Evolutionary conservation across 1,140 invertebrate genomes (phyloP), one percentile per base, ranked within the genome.

Genomic region (Eupristina koningsbergeri): DNA sequence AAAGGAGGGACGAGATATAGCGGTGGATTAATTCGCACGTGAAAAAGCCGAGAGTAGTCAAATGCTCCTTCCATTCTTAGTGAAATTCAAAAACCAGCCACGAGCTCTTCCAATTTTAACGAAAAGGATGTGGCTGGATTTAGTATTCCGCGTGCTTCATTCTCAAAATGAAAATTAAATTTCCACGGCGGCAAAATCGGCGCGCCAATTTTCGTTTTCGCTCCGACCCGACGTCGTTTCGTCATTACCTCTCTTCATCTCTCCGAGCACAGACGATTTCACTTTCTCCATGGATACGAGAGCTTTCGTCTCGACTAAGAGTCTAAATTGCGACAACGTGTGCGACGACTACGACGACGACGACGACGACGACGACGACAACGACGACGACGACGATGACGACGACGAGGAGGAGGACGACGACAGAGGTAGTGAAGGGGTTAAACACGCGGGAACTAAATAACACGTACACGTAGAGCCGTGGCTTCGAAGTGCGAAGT

Each of bases 11-110:
- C 5, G 29, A 36, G 19, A 58, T 19, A 76, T 19, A 19, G n/a
- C n/a, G n/a, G n/a, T n/a, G 41, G 47, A 76, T 58, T 53, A 58
- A 76, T 53, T 76, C 50, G 17, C 50, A 22, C 36, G 53, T 76
- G 53, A 76, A 36, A 53, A 64, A 64, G 11, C 29, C 31, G 17
- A 53, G 17, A 15, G 50, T 17, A 45, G 41, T 45, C 41, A 45
- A 45, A 45, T 15, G 47, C 22, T 9, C 53, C 26, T 9, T 19
- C 17, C 19, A 53, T 45, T 45, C 53, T 58, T 58, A 26, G 53
- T 9, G 5, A 26, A 58, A 13, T 58, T 26, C 22, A 58, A 58
- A 58, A n/a, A n/a, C n/a, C n/a, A n/a, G n/a, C n/a, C n/a, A 58
- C 19, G 26, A 58, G 22, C 53, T 26, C 22, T 13, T 22, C 9